Percentiles rank a stretch among this genome's conserved stretches.
Conservation (phyloP, 2,113 vertebrate species). For the Oreochromis tanganicae region DNA sequence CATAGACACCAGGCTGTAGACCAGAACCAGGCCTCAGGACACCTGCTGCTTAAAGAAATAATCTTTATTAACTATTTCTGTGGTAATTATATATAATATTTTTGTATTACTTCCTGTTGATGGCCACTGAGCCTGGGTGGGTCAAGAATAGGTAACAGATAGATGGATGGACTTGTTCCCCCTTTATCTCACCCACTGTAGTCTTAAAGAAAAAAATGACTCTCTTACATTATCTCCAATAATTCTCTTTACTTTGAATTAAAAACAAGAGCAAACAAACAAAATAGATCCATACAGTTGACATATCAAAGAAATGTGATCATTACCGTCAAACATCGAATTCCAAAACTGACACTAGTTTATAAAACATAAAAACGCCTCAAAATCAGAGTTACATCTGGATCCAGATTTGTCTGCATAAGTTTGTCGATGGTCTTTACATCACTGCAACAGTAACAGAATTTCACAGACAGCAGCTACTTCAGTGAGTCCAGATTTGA, state of each 20-base stretch:
- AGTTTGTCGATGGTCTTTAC: background rate
- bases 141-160: background rate
- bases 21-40: background rate
- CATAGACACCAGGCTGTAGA: background rate
- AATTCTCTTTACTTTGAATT: conserved; percentile 11
- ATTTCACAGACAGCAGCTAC: background rate
- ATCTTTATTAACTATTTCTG: background rate
- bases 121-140: background rate
- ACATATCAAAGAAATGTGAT: conserved; percentile 8
- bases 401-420: background rate
- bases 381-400: background rate
- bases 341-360: background rate
- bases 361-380: background rate
- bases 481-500: background rate
- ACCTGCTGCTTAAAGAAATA: background rate
- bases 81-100: background rate
- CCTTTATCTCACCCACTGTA: background rate
- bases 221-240: background rate
- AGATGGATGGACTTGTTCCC: background rate
- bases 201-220: background rate
- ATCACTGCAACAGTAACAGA: background rate
- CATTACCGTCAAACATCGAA: conserved; percentile 16
- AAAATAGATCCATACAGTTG: background rate
- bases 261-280: conserved; percentile 10
- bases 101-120: background rate